Conservation (phyloP, 2,888 invertebrate species). For the Lepetodrilus schrolli region DNA sequence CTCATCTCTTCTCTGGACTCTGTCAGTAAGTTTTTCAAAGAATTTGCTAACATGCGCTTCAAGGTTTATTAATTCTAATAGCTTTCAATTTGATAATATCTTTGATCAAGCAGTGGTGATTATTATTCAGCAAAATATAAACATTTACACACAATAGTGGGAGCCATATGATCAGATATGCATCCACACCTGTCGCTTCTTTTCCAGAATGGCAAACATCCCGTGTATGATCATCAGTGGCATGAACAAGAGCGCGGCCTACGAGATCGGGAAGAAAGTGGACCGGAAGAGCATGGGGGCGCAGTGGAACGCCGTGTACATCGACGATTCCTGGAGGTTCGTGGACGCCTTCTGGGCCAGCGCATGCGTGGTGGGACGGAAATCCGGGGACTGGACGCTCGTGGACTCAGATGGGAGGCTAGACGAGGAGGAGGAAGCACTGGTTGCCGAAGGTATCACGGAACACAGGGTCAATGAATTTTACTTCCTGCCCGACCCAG, state of each 20-base stretch:
- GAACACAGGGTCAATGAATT: slow-evolving; percentile 73
- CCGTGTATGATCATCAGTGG: slow-evolving; percentile 71
- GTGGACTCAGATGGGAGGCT: slow-evolving; percentile 64
- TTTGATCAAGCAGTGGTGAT: too few relatives aligned
- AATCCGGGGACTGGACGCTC: slow-evolving; percentile 67
- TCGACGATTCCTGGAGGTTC: slow-evolving; percentile 70
- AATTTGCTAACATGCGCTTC: too few relatives aligned
- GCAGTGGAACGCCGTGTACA: slow-evolving; percentile 73
- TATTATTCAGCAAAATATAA: too few relatives aligned
- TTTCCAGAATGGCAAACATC: slow-evolving; percentile 67
- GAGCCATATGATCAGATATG: neutral
- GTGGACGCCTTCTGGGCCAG: slow-evolving; percentile 73
- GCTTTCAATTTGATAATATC: too few relatives aligned
- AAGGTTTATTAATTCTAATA: too few relatives aligned
- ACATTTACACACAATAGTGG: neutral
- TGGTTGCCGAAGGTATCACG: slow-evolving; percentile 54
- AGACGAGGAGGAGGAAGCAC: slow-evolving; percentile 51
- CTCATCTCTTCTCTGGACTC: slow-evolving; percentile 68
- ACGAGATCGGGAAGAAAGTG: slow-evolving; percentile 66
- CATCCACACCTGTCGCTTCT: slow-evolving; percentile 6
- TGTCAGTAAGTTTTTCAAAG: slow-evolving; percentile 67
- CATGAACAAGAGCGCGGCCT: slow-evolving; percentile 73
- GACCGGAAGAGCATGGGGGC: slow-evolving; percentile 69
- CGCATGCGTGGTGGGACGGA: slow-evolving; percentile 67
- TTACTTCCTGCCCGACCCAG: slow-evolving; percentile 72